Conservation (phyloP, 2,888 invertebrate genomes). For the Microplitis deprimator region DNA sequence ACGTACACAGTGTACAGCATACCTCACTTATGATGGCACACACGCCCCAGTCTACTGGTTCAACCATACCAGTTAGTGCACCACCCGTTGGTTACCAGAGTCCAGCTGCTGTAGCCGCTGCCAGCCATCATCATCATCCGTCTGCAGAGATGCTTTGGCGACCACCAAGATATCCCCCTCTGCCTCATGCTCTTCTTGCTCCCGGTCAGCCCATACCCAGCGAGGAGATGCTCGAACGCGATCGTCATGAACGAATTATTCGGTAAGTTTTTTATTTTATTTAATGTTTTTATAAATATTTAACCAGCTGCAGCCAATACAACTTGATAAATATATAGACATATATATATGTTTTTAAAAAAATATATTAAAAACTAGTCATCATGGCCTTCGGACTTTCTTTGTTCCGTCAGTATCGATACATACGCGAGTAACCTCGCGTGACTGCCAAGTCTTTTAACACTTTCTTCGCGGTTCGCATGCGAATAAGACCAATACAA, state of each 20-base stretch:
- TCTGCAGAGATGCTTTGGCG: slow-evolving; percentile 68
- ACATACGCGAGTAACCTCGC: slow-evolving; percentile 44
- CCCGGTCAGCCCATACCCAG: slow-evolving; percentile 55
- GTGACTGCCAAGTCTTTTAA: slow-evolving; percentile 49
- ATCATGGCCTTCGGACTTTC: slow-evolving; percentile 45
- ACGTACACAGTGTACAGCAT: slow-evolving; percentile 78
- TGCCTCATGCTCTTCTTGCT: slow-evolving; percentile 74
- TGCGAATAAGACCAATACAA: slow-evolving; percentile 36
- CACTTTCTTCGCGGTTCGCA: slow-evolving; percentile 37
- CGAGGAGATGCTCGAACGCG: slow-evolving; percentile 75
- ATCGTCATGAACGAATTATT: slow-evolving; percentile 79
- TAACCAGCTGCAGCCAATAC: neutral
- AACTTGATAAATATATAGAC: neutral
- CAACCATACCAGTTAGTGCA: slow-evolving; percentile 56
- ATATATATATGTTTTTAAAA: neutral
- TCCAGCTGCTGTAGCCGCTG: slow-evolving; percentile 38
- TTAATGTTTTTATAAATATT: neutral
- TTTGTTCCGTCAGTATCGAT: slow-evolving; percentile 47
- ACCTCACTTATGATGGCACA: slow-evolving; percentile 77
- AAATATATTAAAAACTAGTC: neutral
- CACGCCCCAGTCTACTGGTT: slow-evolving; percentile 60
- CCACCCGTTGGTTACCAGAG: slow-evolving; percentile 65
- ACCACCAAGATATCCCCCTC: slow-evolving; percentile 73
- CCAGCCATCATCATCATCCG: slow-evolving; percentile 57
- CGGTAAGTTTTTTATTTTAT: slow-evolving; percentile 72